Conservation (phyloP, 37 sponge, comb jelly and placozoan species). For the Axinella damicornis region DNA sequence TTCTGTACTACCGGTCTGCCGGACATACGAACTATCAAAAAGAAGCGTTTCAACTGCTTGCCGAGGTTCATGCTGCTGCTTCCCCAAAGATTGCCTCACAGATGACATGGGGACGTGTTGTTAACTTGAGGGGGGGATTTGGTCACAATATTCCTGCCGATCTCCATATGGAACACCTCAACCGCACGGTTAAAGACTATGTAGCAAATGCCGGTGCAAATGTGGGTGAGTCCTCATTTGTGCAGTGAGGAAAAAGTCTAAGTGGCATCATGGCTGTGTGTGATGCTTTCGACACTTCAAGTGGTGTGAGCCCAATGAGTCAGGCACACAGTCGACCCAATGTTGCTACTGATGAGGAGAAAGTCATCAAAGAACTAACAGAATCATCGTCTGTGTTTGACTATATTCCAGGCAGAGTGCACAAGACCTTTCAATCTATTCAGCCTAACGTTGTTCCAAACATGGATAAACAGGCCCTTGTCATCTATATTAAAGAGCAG, state of each 20-base stretch:
- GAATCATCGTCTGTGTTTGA: no score
- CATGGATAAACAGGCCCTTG: no score
- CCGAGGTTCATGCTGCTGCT: slow-evolving; percentile 37
- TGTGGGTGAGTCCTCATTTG: neutral
- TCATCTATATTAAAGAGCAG: no score
- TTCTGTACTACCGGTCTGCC: slow-evolving; percentile 32
- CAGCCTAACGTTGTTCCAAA: no score
- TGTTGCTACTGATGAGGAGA: no score
- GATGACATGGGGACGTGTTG: slow-evolving; percentile 23
- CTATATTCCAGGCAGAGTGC: no score
- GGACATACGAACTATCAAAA: slow-evolving; percentile 30
- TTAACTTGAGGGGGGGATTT: slow-evolving; percentile 17
- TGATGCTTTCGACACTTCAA: neutral
- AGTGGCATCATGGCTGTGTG: neutral
- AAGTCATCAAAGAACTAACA: no score
- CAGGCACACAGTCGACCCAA: no score
- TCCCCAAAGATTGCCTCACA: slow-evolving; percentile 29
- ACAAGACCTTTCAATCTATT: no score
- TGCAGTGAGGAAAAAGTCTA: slow-evolving; percentile 29
- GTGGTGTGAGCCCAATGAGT: no score
- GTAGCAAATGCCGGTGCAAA: slow-evolving; percentile 37
- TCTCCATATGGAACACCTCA: slow-evolving; percentile 41
- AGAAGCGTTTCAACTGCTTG: slow-evolving; percentile 15
- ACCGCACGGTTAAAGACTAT: slow-evolving; percentile 23
- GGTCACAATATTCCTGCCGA: slow-evolving; percentile 49